A percentile compares a stretch with the other conserved stretches of the same genome.
These are phyloP conservation scores for Tachyglossus aculeatus DNA, from an alignment of 2,797 vertebrate species.

Conservation along the genomic window DNA sequence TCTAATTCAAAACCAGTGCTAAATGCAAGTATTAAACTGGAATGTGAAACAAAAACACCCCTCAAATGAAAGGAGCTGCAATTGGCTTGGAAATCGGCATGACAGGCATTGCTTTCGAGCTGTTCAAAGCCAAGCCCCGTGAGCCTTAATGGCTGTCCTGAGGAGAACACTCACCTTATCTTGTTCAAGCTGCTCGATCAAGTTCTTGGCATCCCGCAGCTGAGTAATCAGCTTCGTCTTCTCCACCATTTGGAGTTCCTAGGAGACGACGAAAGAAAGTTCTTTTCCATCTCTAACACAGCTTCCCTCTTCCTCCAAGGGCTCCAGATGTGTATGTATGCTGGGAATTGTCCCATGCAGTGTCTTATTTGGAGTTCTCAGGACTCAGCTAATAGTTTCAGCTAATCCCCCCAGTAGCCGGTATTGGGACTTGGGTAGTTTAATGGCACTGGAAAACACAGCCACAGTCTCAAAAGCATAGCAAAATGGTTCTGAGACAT, in stretches of 20 bases:
- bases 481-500: too few species aligned
- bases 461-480: too few species aligned
- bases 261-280: conserved; percentile 50
- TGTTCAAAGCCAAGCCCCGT: conserved; percentile 7
- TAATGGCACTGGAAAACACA: too few species aligned
- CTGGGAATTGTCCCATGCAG: too few species aligned
- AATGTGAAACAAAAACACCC: conserved; percentile 9
- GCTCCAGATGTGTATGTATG: conserved; percentile 34
- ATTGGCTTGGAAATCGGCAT: conserved; percentile 9
- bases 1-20: conserved; percentile 16
- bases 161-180: conserved; percentile 87
- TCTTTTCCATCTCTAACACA: conserved; percentile 39
- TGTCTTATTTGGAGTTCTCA: too few species aligned
- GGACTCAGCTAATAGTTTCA: too few species aligned
- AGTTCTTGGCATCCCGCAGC: conserved; percentile 93
- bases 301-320: conserved; percentile 21
- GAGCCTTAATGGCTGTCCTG: conserved; percentile 13
- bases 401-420: too few species aligned
- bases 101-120: conserved; percentile 19
- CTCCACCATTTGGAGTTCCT: conserved; percentile 94
- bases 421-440: too few species aligned
- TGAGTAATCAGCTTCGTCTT: conserved; percentile 97
- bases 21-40: conserved; percentile 12
- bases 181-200: conserved; percentile 96
- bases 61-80: conserved; percentile 33